Conservation (phyloP, 2,797 vertebrate genomes). For the Acipenser transmontanus region DNA sequence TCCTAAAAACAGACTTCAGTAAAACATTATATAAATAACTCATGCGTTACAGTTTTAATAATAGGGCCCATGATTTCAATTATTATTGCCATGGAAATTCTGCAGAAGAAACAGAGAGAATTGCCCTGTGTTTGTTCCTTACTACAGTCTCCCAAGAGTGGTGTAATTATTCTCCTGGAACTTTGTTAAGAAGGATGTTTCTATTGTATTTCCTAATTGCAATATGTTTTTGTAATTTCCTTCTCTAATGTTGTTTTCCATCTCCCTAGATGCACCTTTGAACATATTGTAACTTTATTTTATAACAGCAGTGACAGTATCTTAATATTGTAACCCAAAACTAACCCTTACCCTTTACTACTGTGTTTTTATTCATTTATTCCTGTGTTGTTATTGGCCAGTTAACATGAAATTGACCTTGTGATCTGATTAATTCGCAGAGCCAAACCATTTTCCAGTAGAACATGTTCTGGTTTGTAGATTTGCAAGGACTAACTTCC, state of each 20-base stretch:
- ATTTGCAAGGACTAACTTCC: conserved; percentile 65
- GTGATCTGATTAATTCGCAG: too few relatives aligned
- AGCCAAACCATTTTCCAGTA: neutral
- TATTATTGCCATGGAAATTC: conserved; percentile 14
- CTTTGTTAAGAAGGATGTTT: conserved; percentile 59
- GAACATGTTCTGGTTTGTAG: conserved; percentile 33
- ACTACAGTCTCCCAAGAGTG: conserved; percentile 54
- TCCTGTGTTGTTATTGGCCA: neutral
- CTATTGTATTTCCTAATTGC: conserved; percentile 73
- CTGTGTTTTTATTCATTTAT: neutral
- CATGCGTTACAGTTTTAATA: too few relatives aligned
- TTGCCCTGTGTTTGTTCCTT: conserved; percentile 55
- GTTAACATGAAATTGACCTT: too few relatives aligned
- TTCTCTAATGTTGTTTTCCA: conserved; percentile 36
- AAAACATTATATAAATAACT: too few relatives aligned
- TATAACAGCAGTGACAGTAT: too few relatives aligned
- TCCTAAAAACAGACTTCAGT: too few relatives aligned
- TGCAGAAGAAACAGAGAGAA: conserved; percentile 34
- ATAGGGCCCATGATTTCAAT: neutral
- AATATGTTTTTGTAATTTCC: conserved; percentile 64
- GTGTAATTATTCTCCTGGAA: conserved; percentile 55
- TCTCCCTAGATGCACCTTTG: neutral
- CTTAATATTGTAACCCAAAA: too few relatives aligned
- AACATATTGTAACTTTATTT: too few relatives aligned
- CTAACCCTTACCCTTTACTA: neutral